phyloP scores from a whole-genome alignment of 2,113 vertebrate genomes.

The Haliaeetus leucogaster region DNA sequence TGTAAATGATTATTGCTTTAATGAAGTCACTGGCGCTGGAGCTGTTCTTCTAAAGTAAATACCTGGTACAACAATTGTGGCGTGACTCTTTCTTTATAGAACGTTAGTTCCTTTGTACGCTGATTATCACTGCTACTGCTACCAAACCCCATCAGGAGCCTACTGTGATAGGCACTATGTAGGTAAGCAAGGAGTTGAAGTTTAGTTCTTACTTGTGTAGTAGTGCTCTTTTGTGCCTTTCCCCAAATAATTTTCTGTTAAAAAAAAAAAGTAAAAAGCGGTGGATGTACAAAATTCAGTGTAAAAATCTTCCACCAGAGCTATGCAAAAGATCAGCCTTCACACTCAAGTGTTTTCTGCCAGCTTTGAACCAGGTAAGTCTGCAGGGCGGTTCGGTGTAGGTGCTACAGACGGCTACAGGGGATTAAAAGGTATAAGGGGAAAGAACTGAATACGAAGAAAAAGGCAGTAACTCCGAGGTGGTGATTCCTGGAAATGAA shows the following conservation, averaged over 20 bases:
- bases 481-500: not conserved
- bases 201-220: not conserved
- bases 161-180: not conserved
- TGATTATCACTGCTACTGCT: not conserved
- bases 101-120: not conserved
- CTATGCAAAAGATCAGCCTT: not conserved
- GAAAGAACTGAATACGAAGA: not conserved
- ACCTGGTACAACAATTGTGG: not conserved
- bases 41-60: not conserved
- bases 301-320: not conserved
- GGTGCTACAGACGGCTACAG: not conserved
- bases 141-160: not conserved
- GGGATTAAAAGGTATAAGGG: not conserved
- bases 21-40: not conserved
- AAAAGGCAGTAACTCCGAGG: not conserved
- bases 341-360: not conserved
- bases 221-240: not conserved
- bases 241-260: not conserved
- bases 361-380: not conserved
- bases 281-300: not conserved
- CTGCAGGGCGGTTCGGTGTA: not conserved
- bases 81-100: not conserved
- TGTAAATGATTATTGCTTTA: not conserved
- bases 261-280: not conserved
- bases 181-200: not conserved